Percentiles rank a stretch among this genome's conserved stretches.
Evolutionary conservation across 2,113 vertebrate genomes (phyloP).

Genomic region (Tetrao urogallus): DNA sequence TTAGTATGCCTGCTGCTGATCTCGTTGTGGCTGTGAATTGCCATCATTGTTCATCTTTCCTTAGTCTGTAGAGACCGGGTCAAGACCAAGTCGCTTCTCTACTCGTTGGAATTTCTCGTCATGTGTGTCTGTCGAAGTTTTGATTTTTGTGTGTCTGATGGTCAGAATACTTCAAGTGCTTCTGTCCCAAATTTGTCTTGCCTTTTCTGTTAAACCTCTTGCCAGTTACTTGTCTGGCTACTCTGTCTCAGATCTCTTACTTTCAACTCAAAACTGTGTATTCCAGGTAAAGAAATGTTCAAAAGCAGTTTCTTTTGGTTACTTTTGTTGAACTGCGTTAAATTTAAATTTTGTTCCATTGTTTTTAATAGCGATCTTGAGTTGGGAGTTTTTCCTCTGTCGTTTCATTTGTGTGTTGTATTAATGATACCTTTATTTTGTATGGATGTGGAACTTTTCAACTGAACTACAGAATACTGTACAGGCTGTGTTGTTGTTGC

Average conservation of each 20-base stretch:
- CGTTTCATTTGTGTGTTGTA: not conserved
- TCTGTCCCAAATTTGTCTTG: not conserved
- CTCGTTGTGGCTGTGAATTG: accelerated
- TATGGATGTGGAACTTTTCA: not conserved
- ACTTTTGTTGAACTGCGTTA: not conserved
- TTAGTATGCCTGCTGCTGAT: accelerated
- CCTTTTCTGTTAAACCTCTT: not conserved
- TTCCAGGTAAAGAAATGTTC: not conserved
- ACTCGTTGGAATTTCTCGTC: not conserved
- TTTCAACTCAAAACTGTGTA: accelerated
- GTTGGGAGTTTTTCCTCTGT: not conserved
- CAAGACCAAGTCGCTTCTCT: not conserved
- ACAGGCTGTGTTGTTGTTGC: not conserved
- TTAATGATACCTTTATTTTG: not conserved
- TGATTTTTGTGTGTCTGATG: not conserved
- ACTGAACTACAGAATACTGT: not conserved
- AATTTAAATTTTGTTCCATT: not conserved
- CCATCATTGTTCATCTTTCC: not conserved
- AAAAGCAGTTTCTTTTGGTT: not conserved
- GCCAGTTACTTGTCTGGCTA: not conserved
- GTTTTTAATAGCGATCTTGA: not conserved
- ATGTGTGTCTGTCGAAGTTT: not conserved
- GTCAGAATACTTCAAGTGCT: not conserved
- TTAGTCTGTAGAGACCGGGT: not conserved
- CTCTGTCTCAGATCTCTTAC: accelerated